A percentile compares a stretch with the other conserved stretches of the same genome.
phyloP scores from a whole-genome alignment of 2,113 vertebrate species.

The Lagopus leucura region DNA sequence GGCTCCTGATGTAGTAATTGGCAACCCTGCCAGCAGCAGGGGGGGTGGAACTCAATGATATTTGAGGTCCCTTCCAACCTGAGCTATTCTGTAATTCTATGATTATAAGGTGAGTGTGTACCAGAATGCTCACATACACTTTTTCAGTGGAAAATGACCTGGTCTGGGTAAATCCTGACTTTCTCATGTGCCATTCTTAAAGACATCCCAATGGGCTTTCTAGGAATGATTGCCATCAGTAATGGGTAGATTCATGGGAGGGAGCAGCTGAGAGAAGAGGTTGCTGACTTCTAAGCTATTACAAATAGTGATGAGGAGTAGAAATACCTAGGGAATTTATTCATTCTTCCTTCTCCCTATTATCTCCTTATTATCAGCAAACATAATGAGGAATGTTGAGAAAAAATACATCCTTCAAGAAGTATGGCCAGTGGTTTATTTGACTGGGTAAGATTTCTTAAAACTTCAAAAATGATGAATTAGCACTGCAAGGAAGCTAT shows the following conservation, averaged over 20 bases:
- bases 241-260: background rate
- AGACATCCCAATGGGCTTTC: background rate
- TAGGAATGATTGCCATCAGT: background rate
- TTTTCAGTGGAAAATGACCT: constrained; percentile 10
- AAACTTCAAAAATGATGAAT: background rate
- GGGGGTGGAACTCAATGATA: no score
- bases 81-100: background rate
- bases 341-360: background rate
- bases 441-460: background rate
- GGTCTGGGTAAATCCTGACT: background rate
- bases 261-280: background rate
- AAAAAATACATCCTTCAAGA: background rate
- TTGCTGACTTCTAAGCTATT: background rate
- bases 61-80: no score
- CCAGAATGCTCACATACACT: background rate
- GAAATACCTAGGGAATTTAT: background rate
- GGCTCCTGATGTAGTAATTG: no score
- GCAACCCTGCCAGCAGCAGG: no score
- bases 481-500: background rate
- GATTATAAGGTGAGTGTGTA: background rate
- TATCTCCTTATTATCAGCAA: background rate
- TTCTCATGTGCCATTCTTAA: background rate
- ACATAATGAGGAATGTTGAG: background rate
- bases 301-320: background rate
- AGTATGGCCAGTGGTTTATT: background rate